Percentiles rank a stretch among this genome's conserved stretches.
Evolutionary conservation across 2,113 vertebrate species (phyloP).

Genomic region (Haemorhous mexicanus): DNA sequence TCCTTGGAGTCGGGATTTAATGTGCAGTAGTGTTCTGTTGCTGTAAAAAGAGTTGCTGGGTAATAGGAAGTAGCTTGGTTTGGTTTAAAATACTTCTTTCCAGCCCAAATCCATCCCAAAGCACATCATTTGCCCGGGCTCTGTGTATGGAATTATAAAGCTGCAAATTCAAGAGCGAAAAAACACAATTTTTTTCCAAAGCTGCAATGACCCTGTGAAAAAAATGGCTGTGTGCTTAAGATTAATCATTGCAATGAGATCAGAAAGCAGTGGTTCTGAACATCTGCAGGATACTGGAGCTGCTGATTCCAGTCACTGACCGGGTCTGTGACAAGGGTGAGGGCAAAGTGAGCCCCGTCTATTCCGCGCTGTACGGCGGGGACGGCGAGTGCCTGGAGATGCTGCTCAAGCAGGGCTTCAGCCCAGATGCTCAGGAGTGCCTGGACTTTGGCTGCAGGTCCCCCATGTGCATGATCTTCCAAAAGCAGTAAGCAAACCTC

Average conservation of each 20-base stretch:
- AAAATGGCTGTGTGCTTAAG: rapidly evolving
- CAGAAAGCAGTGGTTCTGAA: background rate
- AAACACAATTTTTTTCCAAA: background rate
- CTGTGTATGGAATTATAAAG: background rate
- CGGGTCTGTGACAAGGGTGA: constrained; percentile 72
- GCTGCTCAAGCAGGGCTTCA: constrained; percentile 81
- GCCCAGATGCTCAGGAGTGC: constrained; percentile 87
- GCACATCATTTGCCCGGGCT: background rate
- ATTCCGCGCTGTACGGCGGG: constrained; percentile 79
- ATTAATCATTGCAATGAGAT: background rate
- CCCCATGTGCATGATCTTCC: constrained; percentile 80
- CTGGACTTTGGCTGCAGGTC: constrained; percentile 69
- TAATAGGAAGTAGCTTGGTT: background rate
- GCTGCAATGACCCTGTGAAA: background rate
- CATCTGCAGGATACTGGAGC: constrained; percentile 77
- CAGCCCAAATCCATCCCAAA: background rate
- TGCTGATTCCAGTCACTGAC: constrained; percentile 75
- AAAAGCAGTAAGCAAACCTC: constrained; percentile 66
- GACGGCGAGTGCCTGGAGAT: constrained; percentile 70
- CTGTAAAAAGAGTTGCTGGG: background rate
- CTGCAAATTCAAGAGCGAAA: background rate
- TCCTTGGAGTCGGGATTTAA: background rate
- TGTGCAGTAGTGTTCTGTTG: background rate
- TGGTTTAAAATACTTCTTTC: background rate
- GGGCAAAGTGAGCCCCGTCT: constrained; percentile 90